Evolutionary conservation across 2,888 invertebrate species (phyloP).

Genomic region (Rapana venosa): DNA sequence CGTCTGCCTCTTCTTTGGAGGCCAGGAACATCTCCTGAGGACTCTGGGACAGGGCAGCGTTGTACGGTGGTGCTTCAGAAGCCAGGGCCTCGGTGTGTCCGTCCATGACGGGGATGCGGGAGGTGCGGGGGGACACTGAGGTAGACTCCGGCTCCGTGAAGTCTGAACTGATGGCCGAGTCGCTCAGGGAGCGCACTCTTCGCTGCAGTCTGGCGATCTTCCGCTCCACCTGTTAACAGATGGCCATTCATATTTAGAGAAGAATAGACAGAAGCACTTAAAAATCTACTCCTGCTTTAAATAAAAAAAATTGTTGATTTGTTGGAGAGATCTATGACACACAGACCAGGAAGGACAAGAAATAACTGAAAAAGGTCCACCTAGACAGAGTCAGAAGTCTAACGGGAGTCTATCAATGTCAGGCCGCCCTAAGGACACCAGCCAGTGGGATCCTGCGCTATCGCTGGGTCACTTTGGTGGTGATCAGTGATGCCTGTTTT

Average conservation of each 20-base stretch:
- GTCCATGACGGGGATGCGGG: constrained; percentile 55
- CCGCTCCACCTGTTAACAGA: constrained; percentile 55
- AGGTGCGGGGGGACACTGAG: constrained; percentile 63
- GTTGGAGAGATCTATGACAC: too few relatives aligned
- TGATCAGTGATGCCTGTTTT: too few relatives aligned
- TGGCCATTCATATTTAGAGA: neutral
- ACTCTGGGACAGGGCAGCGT: neutral
- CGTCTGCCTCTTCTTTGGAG: neutral
- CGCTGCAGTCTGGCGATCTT: constrained; percentile 60
- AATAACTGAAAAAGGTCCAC: too few relatives aligned
- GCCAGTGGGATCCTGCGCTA: too few relatives aligned
- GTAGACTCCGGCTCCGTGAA: constrained; percentile 71
- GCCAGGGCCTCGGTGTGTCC: neutral
- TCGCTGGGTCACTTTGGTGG: too few relatives aligned
- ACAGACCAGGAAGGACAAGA: too few relatives aligned
- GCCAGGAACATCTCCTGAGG: constrained; percentile 28
- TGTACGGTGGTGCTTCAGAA: neutral
- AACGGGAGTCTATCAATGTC: too few relatives aligned
- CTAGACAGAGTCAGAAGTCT: too few relatives aligned
- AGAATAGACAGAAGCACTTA: neutral
- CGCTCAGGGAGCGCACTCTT: constrained; percentile 66
- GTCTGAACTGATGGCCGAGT: constrained; percentile 75
- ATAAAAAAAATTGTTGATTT: too few relatives aligned
- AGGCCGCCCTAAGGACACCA: too few relatives aligned
- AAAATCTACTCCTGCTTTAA: too few relatives aligned